phyloP scores from a whole-genome alignment of 2,113 vertebrate genomes.

The Amphiprion ocellaris region DNA sequence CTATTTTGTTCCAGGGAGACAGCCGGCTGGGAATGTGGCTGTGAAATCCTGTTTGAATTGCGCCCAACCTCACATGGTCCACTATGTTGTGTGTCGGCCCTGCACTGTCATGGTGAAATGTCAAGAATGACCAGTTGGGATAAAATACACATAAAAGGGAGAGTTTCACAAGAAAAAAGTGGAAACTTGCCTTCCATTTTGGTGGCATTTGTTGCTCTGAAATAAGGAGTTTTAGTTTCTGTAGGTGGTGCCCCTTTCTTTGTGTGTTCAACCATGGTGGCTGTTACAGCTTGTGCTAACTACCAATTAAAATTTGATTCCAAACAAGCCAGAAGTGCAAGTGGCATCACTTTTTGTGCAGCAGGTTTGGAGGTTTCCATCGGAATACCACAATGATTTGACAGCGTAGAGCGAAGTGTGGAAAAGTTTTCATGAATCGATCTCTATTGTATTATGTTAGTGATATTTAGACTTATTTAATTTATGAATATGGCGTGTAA shows the following conservation, averaged over 20 bases:
- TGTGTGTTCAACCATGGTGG: slow-evolving; percentile 19
- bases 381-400: background rate
- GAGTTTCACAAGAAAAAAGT: background rate
- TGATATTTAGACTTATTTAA: background rate
- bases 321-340: slow-evolving; percentile 12
- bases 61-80: slow-evolving; percentile 63
- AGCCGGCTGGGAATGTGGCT: slow-evolving; percentile 63
- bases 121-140: slow-evolving; percentile 44
- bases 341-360: slow-evolving; percentile 11
- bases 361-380: background rate
- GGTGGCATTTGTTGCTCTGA: background rate
- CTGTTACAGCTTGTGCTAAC: slow-evolving; percentile 39
- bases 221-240: slow-evolving; percentile 20
- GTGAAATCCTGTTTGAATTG: slow-evolving; percentile 76
- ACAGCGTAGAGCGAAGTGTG: background rate
- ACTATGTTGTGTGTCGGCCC: slow-evolving; percentile 34
- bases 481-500: background rate
- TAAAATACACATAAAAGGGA: slow-evolving; percentile 2
- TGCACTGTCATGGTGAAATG: slow-evolving; percentile 40
- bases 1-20: slow-evolving; percentile 71
- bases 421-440: background rate
- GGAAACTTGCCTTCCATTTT: slow-evolving; percentile 5
- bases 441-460: background rate
- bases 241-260: slow-evolving; percentile 31
- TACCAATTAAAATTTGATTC: slow-evolving; percentile 30